Conservation (phyloP, 2,113 vertebrate species). For the Pseudorhombus dupliciocellatus region DNA sequence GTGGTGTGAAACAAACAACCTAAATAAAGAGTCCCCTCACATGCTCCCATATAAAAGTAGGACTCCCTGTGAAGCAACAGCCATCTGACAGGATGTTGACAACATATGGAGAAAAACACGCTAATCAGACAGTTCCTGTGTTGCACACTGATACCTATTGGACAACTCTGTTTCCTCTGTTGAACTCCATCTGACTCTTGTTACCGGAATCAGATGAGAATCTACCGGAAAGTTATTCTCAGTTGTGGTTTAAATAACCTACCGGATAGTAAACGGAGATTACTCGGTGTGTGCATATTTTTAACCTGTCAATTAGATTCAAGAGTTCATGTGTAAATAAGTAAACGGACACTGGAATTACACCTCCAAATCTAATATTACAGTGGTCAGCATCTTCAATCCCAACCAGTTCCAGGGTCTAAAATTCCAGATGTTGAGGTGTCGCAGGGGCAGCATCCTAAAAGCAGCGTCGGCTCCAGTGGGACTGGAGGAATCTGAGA, state of each 20-base stretch:
- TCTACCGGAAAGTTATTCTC: constrained; percentile 35
- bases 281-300: constrained; percentile 50
- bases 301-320: constrained; percentile 41
- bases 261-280: constrained; percentile 15
- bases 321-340: neutral
- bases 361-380: constrained; percentile 1
- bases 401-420: constrained; percentile 1
- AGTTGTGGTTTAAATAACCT: constrained; percentile 40
- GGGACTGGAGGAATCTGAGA: constrained; percentile 72
- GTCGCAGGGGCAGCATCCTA: constrained; percentile 46
- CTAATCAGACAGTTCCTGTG: constrained; percentile 59
- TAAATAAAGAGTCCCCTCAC: constrained; percentile 40
- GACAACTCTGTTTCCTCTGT: constrained; percentile 8
- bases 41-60: constrained; percentile 38
- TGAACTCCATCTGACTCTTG: constrained; percentile 26
- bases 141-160: constrained; percentile 31
- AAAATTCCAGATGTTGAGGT: constrained; percentile 61
- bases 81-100: constrained; percentile 65
- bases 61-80: constrained; percentile 44
- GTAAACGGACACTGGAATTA: neutral
- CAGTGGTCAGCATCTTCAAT: constrained; percentile 4
- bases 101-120: constrained; percentile 56
- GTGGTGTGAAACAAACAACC: constrained; percentile 31
- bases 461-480: constrained; percentile 67
- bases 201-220: constrained; percentile 17